A percentile compares a stretch with the other conserved stretches of the same genome.
Conservation (phyloP, 2,113 vertebrate genomes). For the Gila orcuttii region DNA sequence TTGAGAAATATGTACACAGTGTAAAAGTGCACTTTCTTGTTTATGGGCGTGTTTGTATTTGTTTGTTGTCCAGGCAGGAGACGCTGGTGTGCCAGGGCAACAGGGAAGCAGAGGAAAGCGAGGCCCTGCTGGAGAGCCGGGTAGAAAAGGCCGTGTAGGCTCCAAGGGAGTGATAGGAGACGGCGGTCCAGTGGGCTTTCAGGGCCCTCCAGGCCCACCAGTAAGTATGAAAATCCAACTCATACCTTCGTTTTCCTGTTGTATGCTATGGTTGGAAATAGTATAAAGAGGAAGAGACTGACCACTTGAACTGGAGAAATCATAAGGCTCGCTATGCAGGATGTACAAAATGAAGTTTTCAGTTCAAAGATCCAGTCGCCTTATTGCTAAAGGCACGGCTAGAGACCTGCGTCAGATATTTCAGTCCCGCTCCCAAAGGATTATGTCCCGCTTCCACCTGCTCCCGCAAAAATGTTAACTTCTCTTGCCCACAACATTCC, state of each 20-base stretch:
- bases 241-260: background rate
- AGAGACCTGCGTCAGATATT: too few species aligned
- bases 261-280: background rate
- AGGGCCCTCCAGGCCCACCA: constrained; percentile 70
- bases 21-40: constrained; percentile 13
- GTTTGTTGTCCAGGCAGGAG: constrained; percentile 71
- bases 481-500: too few species aligned
- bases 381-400: background rate
- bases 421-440: too few species aligned
- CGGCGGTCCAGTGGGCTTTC: constrained; percentile 69
- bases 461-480: too few species aligned
- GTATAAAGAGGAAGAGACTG: background rate
- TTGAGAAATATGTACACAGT: constrained; percentile 25
- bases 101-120: constrained; percentile 71
- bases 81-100: constrained; percentile 67
- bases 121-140: constrained; percentile 71
- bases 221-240: constrained; percentile 62
- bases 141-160: constrained; percentile 68
- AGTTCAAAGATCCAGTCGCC: background rate
- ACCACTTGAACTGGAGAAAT: background rate
- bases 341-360: background rate
- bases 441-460: too few species aligned
- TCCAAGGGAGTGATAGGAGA: constrained; percentile 74
- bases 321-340: background rate
- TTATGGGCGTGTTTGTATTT: constrained; percentile 35